Conservation (phyloP, 2,797 vertebrate genomes). For the Loris lydekkerianus region DNA sequence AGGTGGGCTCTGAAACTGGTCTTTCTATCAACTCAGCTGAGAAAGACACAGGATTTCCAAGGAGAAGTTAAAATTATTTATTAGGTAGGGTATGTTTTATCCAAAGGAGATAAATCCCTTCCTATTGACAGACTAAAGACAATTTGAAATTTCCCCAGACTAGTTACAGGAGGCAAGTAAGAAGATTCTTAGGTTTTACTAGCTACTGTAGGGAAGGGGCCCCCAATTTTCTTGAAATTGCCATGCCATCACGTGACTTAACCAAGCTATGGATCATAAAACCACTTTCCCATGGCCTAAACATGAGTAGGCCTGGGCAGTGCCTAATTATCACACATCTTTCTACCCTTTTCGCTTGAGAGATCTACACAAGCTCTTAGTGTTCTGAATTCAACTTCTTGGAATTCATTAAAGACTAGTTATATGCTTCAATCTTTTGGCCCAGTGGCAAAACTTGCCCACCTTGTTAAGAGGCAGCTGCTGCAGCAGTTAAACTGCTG, state of each 20-base stretch:
- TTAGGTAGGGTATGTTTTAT: neutral
- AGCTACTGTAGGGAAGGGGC: neutral
- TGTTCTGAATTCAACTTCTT: neutral
- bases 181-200: neutral
- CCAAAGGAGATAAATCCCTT: conserved; percentile 1
- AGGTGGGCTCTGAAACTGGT: neutral
- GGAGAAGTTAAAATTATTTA: neutral
- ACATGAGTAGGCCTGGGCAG: neutral
- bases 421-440: neutral
- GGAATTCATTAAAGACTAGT: neutral
- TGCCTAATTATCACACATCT: neutral
- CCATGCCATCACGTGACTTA: neutral
- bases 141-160: neutral
- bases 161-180: neutral
- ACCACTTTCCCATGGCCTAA: neutral
- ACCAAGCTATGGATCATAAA: neutral
- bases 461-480: neutral
- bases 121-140: neutral
- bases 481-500: neutral
- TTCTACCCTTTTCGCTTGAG: neutral
- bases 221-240: neutral
- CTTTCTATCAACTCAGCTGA: neutral
- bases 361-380: neutral
- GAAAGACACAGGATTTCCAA: neutral
- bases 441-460: neutral